A percentile compares a stretch with the other conserved stretches of the same genome.
Evolutionary conservation across 2,888 invertebrate species (phyloP).

Genomic region (Heliconius sara): DNA sequence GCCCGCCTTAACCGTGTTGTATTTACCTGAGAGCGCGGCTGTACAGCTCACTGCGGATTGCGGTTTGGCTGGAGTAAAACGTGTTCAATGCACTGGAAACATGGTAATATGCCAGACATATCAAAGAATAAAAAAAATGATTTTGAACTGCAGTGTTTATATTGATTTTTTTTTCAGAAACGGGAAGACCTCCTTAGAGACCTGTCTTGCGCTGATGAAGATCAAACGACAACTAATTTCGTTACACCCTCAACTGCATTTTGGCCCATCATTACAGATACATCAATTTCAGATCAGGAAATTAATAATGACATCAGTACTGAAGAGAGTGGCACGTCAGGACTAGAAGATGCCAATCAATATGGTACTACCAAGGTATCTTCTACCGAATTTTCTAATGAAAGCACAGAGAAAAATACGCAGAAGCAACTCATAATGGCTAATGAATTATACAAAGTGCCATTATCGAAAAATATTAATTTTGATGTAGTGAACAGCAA

Average conservation of each 20-base stretch:
- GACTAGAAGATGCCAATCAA: constrained; percentile 62
- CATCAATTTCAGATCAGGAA: constrained; percentile 62
- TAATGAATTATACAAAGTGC: constrained; percentile 44
- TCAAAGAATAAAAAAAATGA: not conserved
- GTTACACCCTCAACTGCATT: constrained; percentile 56
- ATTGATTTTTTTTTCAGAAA: constrained; percentile 70
- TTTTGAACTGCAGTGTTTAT: not conserved
- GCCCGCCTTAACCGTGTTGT: constrained; percentile 89
- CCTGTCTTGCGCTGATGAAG: constrained; percentile 83
- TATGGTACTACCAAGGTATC: constrained; percentile 54
- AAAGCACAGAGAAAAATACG: constrained; percentile 48
- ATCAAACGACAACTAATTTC: constrained; percentile 66
- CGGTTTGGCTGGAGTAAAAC: constrained; percentile 88
- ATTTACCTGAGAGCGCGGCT: constrained; percentile 90
- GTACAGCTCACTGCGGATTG: constrained; percentile 90
- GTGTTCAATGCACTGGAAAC: constrained; percentile 89
- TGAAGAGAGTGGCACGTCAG: constrained; percentile 63
- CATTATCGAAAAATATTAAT: constrained; percentile 59
- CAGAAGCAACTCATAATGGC: constrained; percentile 33
- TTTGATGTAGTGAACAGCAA: constrained; percentile 59
- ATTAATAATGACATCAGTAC: constrained; percentile 59
- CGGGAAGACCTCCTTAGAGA: constrained; percentile 85
- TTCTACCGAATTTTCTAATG: constrained; percentile 47
- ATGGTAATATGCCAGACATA: constrained; percentile 80
- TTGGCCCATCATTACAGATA: constrained; percentile 60